Percentiles rank a stretch among this genome's conserved stretches.
These are phyloP conservation scores for Phrynosoma platyrhinos DNA, from an alignment of 2,113 vertebrate genomes.

Conservation along the genomic window DNA sequence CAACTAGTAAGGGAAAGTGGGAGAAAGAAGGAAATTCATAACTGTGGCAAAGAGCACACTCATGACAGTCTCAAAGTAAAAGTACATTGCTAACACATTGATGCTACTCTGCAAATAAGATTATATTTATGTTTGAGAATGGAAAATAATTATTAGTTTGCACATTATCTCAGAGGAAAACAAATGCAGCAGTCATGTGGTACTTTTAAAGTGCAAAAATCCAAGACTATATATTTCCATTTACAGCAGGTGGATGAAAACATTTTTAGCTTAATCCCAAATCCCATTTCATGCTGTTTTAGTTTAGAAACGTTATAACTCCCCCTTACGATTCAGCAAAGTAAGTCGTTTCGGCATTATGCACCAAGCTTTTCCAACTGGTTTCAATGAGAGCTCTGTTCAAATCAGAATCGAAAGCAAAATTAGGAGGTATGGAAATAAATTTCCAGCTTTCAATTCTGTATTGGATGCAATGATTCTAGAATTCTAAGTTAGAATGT, in stretches of 20 bases:
- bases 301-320: not conserved
- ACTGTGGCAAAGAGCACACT: not conserved
- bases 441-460: not conserved
- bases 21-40: not conserved
- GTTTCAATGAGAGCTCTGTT: conserved; percentile 25
- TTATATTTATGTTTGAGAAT: not conserved
- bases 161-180: too few relatives aligned
- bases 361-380: conserved; percentile 25
- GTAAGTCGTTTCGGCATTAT: not conserved
- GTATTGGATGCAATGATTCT: not conserved
- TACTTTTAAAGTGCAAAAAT: not conserved
- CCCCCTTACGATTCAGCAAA: not conserved
- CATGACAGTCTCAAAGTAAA: not conserved
- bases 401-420: conserved; percentile 2
- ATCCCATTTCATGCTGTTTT: not conserved
- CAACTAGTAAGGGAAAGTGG: not conserved
- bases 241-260: not conserved
- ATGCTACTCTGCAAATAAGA: not conserved
- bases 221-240: not conserved
- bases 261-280: not conserved
- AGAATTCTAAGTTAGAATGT: not conserved
- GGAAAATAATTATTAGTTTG: too few relatives aligned
- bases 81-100: not conserved
- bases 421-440: not conserved
- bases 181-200: not conserved